These are phyloP conservation scores for Cenopis cana DNA, from an alignment of 2,888 invertebrate species.

Conservation along the genomic window DNA sequence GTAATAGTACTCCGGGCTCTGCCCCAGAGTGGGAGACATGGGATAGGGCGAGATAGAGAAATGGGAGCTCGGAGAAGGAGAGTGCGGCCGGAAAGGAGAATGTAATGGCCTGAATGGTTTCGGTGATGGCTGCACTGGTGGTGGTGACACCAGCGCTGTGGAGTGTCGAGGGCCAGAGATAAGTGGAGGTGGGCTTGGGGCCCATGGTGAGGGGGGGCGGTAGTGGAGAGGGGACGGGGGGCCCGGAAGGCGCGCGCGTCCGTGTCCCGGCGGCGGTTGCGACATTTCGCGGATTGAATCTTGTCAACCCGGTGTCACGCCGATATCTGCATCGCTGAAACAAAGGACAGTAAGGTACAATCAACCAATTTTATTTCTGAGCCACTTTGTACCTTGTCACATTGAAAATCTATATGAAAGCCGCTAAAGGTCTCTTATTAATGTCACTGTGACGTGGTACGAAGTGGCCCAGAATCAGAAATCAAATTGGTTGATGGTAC, in stretches of 20 bases:
- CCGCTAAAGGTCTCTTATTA: no score
- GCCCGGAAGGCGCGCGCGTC: conserved; percentile 76
- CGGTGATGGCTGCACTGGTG: conserved; percentile 85
- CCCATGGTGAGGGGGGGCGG: conserved; percentile 91
- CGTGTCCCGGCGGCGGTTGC: conserved; percentile 81
- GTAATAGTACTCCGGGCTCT: conserved; percentile 86
- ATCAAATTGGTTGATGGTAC: no score
- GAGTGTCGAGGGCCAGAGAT: conserved; percentile 86
- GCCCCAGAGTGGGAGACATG: conserved; percentile 85
- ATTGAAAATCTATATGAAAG: no score
- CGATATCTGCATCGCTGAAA: conserved; percentile 82
- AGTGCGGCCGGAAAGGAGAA: conserved; percentile 78
- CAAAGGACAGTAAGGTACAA: conserved; percentile 53
- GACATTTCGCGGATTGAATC: conserved; percentile 82
- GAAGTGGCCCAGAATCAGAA: no score
- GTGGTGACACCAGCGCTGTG: conserved; percentile 82
- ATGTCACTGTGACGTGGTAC: no score
- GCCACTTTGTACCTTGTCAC: no score
- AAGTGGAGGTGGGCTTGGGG: conserved; percentile 90
- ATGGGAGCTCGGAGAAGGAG: conserved; percentile 79
- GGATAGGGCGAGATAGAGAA: conserved; percentile 81
- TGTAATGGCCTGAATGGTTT: conserved; percentile 80
- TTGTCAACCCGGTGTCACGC: conserved; percentile 84
- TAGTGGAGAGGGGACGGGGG: conserved; percentile 87
- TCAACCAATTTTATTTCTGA: no score